These are phyloP conservation scores for Gryon sp. DNA, from an alignment of 1,140 invertebrate species.

Conservation along the genomic window DNA sequence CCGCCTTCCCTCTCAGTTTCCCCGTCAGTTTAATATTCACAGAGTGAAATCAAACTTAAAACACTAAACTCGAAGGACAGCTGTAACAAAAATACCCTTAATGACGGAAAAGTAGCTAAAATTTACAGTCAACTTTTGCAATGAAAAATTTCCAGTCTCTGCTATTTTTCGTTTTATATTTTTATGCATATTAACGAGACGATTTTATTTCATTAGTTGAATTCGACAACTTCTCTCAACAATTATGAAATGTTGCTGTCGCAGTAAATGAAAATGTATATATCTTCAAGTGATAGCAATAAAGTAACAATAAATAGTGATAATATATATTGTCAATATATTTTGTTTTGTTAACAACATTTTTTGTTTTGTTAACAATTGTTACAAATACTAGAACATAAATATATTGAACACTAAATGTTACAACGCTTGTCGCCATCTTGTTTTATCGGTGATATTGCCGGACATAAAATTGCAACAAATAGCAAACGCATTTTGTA, in stretches of 20 bases:
- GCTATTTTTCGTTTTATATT: not conserved
- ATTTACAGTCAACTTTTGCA: slow-evolving; percentile 14
- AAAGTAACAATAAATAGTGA: too few relatives aligned
- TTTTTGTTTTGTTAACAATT: too few relatives aligned
- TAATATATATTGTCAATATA: too few relatives aligned
- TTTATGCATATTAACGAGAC: too few relatives aligned
- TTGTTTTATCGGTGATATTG: slow-evolving; percentile 17
- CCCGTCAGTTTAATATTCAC: slow-evolving; percentile 31
- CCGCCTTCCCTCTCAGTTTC: not conserved
- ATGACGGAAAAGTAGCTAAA: slow-evolving; percentile 38
- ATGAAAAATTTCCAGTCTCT: not conserved
- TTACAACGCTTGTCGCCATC: not conserved
- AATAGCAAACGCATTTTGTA: slow-evolving; percentile 5
- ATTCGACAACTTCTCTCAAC: not conserved
- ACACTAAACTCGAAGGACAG: slow-evolving; percentile 32
- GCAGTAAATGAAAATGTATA: too few relatives aligned
- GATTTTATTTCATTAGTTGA: slow-evolving; percentile 9
- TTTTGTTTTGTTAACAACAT: too few relatives aligned
- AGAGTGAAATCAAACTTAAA: slow-evolving; percentile 18
- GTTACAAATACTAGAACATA: too few relatives aligned
- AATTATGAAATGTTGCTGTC: slow-evolving; percentile 27
- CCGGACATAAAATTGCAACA: slow-evolving; percentile 18
- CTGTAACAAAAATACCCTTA: slow-evolving; percentile 24
- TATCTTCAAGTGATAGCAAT: too few relatives aligned
- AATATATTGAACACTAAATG: too few relatives aligned